Percentiles rank a stretch among this genome's conserved stretches.
Evolutionary conservation across 2,888 invertebrate species (phyloP).

Genomic region (Scaptomyza reducta): DNA sequence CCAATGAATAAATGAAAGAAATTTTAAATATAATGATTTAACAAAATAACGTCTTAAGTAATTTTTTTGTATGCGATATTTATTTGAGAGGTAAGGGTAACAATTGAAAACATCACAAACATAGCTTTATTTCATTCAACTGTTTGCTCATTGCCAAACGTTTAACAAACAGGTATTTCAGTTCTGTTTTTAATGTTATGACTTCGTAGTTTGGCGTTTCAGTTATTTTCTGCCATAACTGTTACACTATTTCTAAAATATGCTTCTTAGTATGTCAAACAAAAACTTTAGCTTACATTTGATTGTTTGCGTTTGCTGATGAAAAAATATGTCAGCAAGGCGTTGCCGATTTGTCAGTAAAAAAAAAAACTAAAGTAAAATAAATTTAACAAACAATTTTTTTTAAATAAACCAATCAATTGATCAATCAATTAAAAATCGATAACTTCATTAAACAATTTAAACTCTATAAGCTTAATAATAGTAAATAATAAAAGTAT

Average conservation of each 20-base stretch:
- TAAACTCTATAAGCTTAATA: neutral
- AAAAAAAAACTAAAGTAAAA: neutral
- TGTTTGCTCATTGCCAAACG: conserved; percentile 39
- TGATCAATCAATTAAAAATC: conserved; percentile 1
- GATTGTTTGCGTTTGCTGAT: conserved; percentile 43
- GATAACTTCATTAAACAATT: conserved; percentile 6
- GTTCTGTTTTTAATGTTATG: conserved; percentile 59
- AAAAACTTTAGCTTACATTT: conserved; percentile 60
- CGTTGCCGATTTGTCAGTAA: neutral
- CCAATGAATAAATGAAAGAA: conserved; percentile 14
- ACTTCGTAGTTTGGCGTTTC: conserved; percentile 44
- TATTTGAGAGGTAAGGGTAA: conserved; percentile 64
- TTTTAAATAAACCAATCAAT: neutral
- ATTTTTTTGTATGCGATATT: conserved; percentile 53
- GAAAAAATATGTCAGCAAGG: conserved; percentile 7
- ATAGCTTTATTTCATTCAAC: neutral
- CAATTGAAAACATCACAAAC: conserved; percentile 12
- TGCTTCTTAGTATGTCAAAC: conserved; percentile 45
- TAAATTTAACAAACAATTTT: neutral
- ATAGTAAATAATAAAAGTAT: neutral
- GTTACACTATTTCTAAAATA: conserved; percentile 24
- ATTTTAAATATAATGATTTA: conserved; percentile 24
- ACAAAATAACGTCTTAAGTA: conserved; percentile 31
- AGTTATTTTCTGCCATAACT: neutral
- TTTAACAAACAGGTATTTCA: conserved; percentile 47